Base-by-base conservation (phyloP, 2,888 invertebrate genomes). In the Trisateles emortualis region DNA sequence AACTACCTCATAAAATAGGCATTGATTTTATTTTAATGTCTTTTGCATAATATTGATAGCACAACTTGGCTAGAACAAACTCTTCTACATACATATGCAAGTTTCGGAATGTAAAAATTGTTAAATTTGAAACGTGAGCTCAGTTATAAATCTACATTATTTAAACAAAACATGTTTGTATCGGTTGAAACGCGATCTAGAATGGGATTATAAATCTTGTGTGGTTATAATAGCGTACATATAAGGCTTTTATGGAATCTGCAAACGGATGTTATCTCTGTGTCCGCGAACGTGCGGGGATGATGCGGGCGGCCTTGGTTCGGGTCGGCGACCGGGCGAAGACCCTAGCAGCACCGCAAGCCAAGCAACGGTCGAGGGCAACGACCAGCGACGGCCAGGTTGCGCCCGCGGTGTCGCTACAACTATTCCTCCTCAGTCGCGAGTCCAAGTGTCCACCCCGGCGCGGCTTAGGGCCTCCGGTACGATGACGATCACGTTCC, bases 251-350 rank as follows among this genome's bases (percentile, higher is more conserved):
- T 68, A 68, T 59, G 72, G 83, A 80, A 86, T 89, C 83, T 71
- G 87, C 84, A 72, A 86, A 81, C 78, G 79, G 81, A 78, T 80
- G 79, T 82, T 89, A 87, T 87, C 84, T 83, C 77, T 77, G 76
- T 74, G 76, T 80, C 81, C 79, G 83, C 82, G 77, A 82, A 79
- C 76, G 78, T 64, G 87, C 85, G 86, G 89, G 90, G 90, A 87
- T 90, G 90, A 88, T 90, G 90, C 89, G 88, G 89, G 86, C 88
- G 91, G 90, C 92, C 92, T 92, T 92, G 91, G 81, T 68, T 64
- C 86, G 86, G 92, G 91, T 92, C 92, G 91, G 81, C 88, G 92
- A 92, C 92, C 92, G 92, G 92, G 78, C 91, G 90, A 89, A 91
- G 91, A 92, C 92, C 92, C 83, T 84, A 87, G 78, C 89, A 90